phyloP scores from a whole-genome alignment of 2,888 invertebrate species.

The Pseudococcus viburni region DNA sequence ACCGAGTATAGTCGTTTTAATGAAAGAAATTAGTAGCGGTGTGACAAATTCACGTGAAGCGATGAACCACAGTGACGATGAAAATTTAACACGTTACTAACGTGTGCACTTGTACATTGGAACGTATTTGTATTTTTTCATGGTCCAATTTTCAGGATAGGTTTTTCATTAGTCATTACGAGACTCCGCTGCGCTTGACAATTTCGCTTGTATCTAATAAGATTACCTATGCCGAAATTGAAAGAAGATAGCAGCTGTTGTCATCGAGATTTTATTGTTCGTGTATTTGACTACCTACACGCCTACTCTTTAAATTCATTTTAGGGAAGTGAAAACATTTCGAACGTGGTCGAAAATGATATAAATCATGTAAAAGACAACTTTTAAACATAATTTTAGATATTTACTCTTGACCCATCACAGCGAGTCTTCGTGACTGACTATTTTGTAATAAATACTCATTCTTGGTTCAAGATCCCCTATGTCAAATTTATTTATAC shows the following conservation, averaged over 20 bases:
- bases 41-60: constrained; percentile 31
- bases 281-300: neutral
- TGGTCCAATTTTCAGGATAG: constrained; percentile 8
- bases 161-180: constrained; percentile 25
- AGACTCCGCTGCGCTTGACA: neutral
- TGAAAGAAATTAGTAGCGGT: neutral
- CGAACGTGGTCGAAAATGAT: neutral
- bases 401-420: neutral
- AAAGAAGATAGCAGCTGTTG: neutral
- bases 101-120: constrained; percentile 18
- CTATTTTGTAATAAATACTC: constrained; percentile 3
- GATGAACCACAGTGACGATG: constrained; percentile 22
- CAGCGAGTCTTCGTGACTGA: neutral
- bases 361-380: constrained; percentile 24
- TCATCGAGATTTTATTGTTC: neutral
- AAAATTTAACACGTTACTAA: neutral
- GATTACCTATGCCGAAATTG: neutral
- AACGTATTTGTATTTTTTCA: constrained; percentile 2
- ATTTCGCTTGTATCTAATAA: constrained; percentile 6
- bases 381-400: neutral
- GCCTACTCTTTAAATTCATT: neutral
- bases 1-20: neutral
- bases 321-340: neutral
- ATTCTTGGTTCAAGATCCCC: neutral
- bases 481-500: neutral